Percentiles rank a stretch among this genome's conserved stretches.
Evolutionary conservation across 2,888 invertebrate species (phyloP).

Genomic region (Stenurella melanura): DNA sequence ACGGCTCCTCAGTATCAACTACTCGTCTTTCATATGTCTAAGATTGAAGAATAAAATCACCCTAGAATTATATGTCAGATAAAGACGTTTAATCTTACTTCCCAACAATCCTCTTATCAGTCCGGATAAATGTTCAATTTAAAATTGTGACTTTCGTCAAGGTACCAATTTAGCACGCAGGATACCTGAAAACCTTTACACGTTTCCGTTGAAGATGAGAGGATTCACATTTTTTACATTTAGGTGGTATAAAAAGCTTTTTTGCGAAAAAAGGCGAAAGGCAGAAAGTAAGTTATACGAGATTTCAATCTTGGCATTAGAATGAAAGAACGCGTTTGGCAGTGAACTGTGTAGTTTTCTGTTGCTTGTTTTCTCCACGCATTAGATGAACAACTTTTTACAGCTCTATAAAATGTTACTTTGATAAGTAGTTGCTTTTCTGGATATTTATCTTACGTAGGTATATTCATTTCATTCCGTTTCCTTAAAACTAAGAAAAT

Average conservation of each 20-base stretch:
- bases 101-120: slow-evolving; percentile 40
- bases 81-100: slow-evolving; percentile 37
- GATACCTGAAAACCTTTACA: slow-evolving; percentile 18
- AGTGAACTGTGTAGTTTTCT: slow-evolving; percentile 11
- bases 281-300: slow-evolving; percentile 27
- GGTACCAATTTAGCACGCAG: slow-evolving; percentile 36
- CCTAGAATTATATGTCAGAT: slow-evolving; percentile 37
- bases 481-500: no score
- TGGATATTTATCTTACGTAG: no score
- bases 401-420: not conserved
- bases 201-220: slow-evolving; percentile 5
- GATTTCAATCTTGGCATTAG: slow-evolving; percentile 28
- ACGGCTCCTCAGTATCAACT: slow-evolving; percentile 37
- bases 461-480: no score
- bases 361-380: not conserved
- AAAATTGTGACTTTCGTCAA: slow-evolving; percentile 41
- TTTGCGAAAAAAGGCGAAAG: slow-evolving; percentile 12
- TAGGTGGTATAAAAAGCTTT: not conserved
- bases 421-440: not conserved
- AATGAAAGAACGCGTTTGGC: slow-evolving; percentile 1
- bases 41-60: slow-evolving; percentile 32
- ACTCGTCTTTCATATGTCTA: slow-evolving; percentile 39
- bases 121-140: slow-evolving; percentile 41
- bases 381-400: not conserved
- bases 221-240: slow-evolving; percentile 19